Conservation (phyloP, 2,113 vertebrate genomes). For the Prinia subflava region DNA sequence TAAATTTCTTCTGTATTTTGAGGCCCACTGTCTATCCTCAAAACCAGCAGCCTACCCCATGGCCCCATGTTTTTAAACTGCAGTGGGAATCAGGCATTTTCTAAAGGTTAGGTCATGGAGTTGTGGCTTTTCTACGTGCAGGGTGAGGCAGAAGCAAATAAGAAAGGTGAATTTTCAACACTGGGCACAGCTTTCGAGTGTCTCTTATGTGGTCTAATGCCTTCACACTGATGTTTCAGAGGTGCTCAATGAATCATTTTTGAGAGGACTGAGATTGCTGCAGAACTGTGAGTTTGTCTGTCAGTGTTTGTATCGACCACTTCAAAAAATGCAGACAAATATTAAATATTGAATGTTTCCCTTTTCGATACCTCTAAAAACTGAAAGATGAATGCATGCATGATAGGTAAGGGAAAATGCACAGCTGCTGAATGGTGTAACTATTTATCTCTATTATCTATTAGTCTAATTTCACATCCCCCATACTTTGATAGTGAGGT, state of each 20-base stretch:
- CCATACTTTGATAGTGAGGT: background rate
- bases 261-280: background rate
- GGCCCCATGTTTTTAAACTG: background rate
- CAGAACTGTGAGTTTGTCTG: background rate
- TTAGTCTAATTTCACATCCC: slow-evolving; percentile 6
- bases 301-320: background rate
- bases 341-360: background rate
- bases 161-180: background rate
- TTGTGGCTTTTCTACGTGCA: background rate
- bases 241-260: background rate
- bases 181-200: background rate
- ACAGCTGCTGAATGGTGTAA: background rate
- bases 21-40: background rate
- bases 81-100: background rate
- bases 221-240: background rate
- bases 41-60: background rate
- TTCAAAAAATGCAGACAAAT: background rate
- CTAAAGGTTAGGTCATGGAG: background rate
- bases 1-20: background rate
- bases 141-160: background rate
- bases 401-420: background rate
- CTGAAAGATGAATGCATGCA: background rate
- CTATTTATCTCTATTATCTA: background rate
- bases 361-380: background rate
- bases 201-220: background rate